Evolutionary conservation across 2,797 vertebrate species (phyloP).

Genomic region (Strix occidentalis): DNA sequence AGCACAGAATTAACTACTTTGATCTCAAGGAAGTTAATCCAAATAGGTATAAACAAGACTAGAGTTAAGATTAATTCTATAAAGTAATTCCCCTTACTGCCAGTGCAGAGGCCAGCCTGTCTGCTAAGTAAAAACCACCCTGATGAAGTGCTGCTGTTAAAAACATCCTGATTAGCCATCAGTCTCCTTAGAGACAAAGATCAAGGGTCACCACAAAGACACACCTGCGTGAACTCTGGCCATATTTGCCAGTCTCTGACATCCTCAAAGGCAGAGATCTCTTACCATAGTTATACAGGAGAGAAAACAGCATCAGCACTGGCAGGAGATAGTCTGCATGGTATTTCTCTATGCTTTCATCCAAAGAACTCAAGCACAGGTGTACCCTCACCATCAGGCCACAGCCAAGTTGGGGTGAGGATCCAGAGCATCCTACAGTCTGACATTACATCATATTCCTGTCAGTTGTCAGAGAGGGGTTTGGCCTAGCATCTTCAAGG

Average conservation of each 20-base stretch:
- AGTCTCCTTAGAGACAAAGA: not conserved
- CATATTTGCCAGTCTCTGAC: not conserved
- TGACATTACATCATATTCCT: not conserved
- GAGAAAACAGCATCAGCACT: not conserved
- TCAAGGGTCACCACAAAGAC: not conserved
- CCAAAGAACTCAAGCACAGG: not conserved
- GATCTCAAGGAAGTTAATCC: conserved; percentile 41
- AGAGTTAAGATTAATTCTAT: not conserved
- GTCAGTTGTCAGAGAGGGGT: not conserved
- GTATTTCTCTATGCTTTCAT: not conserved
- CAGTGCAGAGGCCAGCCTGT: not conserved
- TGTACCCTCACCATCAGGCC: not conserved
- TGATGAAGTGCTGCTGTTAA: not conserved
- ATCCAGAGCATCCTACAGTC: not conserved
- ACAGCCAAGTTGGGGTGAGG: not conserved
- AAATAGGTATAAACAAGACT: conserved; percentile 1
- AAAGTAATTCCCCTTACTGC: not conserved
- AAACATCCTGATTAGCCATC: not conserved
- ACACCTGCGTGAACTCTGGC: not conserved
- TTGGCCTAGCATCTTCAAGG: not conserved
- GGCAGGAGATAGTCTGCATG: not conserved
- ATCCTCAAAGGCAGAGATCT: not conserved
- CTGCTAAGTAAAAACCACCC: not conserved
- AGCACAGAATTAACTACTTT: not conserved
- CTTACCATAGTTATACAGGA: not conserved